Percentiles rank a stretch among this genome's conserved stretches.
These are phyloP conservation scores for Psilopsiagon aymara DNA, from an alignment of 2,113 vertebrate species.

Conservation along the genomic window DNA sequence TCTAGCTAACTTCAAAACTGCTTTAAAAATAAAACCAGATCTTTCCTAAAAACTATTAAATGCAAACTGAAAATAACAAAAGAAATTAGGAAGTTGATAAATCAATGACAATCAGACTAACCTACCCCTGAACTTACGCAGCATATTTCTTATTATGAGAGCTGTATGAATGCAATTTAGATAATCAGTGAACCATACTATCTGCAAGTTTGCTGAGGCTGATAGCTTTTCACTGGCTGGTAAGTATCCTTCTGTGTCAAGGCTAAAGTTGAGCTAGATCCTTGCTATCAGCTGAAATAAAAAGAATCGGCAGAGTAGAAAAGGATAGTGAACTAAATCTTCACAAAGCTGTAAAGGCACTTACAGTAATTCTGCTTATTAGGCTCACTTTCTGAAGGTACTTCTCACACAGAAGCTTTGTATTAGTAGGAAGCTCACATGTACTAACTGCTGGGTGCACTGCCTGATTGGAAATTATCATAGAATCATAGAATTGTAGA, in stretches of 20 bases:
- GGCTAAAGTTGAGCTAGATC: neutral
- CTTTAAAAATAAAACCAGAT: neutral
- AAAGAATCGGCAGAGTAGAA: neutral
- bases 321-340: neutral
- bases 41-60: neutral
- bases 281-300: neutral
- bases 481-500: too few relatives aligned
- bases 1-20: neutral
- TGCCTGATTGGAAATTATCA: rapidly evolving
- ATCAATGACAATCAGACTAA: neutral
- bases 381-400: neutral
- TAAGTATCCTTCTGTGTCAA: neutral
- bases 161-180: conserved; percentile 1
- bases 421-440: neutral
- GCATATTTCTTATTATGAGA: neutral
- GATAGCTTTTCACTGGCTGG: neutral
- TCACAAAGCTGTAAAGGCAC: neutral
- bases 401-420: neutral
- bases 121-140: neutral
- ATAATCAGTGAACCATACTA: neutral
- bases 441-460: neutral
- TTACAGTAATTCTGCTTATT: neutral
- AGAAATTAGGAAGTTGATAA: neutral
- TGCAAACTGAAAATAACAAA: neutral
- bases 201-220: neutral